A percentile compares a stretch with the other conserved stretches of the same genome.
These are phyloP conservation scores for Myanophis thanlyinensis DNA, from an alignment of 2,113 vertebrate genomes.

Conservation along the genomic window DNA sequence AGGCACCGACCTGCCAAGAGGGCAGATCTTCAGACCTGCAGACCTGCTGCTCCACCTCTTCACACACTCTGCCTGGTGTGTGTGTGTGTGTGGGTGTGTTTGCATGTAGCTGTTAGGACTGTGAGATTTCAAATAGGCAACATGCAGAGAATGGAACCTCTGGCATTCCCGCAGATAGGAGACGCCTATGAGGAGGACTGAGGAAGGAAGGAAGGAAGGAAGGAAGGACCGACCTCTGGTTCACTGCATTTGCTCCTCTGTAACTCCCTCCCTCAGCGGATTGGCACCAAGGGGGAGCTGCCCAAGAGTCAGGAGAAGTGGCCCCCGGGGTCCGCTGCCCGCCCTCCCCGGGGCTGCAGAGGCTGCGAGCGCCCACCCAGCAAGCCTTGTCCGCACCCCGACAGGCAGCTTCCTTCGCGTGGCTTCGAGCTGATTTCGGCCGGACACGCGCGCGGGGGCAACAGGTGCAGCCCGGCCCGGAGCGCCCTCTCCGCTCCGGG, in stretches of 20 bases:
- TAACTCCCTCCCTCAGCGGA: background rate
- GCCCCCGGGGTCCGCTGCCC: background rate
- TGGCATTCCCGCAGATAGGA: background rate
- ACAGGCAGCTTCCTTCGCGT: background rate
- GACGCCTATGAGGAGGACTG: no score
- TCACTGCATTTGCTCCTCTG: background rate
- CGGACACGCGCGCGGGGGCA: background rate
- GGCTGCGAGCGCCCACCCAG: background rate
- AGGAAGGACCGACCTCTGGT: no score
- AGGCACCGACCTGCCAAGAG: background rate
- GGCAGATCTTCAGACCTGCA: background rate
- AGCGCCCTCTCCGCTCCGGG: background rate
- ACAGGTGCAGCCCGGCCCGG: background rate
- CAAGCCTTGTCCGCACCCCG: background rate
- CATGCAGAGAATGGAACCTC: background rate
- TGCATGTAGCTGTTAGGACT: background rate
- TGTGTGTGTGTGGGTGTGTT: no score
- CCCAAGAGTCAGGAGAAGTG: background rate
- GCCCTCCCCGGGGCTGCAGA: background rate
- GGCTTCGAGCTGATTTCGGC: background rate
- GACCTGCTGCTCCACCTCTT: background rate
- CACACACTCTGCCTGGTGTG: background rate
- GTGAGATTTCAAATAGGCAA: background rate
- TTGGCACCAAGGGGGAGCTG: background rate
- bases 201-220: background rate